phyloP scores from a whole-genome alignment of 2,888 invertebrate genomes.

The Seira sanloemensis region DNA sequence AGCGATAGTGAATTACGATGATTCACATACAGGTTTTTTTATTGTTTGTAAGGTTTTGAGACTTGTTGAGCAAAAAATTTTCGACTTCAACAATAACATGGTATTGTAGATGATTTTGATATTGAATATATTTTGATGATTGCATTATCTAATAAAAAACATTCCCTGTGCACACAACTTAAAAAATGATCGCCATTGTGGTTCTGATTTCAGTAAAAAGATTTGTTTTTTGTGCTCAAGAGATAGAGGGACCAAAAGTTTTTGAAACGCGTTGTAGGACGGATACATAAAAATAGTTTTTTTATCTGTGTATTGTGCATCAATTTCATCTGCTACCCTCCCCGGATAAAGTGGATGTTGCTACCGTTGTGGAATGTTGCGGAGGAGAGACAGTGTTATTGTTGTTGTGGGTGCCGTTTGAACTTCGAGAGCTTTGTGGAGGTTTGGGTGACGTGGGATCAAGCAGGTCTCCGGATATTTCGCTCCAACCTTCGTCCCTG shows the following conservation, averaged over 20 bases:
- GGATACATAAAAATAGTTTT: slow-evolving; percentile 25
- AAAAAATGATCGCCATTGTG: no score
- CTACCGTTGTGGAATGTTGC: neutral
- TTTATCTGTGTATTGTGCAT: no score
- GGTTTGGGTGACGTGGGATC: slow-evolving; percentile 46
- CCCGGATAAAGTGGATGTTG: neutral
- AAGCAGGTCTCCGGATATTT: slow-evolving; percentile 20
- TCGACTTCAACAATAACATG: slow-evolving; percentile 22
- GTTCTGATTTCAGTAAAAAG: neutral
- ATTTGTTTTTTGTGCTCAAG: neutral
- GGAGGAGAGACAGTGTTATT: neutral
- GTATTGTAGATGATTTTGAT: no score
- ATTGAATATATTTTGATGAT: no score
- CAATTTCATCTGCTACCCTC: neutral
- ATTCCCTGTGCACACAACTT: no score
- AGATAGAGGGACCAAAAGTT: neutral
- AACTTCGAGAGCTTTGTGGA: neutral
- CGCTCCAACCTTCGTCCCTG: slow-evolving; percentile 43
- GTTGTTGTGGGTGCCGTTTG: neutral
- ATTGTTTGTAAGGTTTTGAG: slow-evolving; percentile 10
- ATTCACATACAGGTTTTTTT: neutral
- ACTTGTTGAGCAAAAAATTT: slow-evolving; percentile 37
- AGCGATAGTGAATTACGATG: no score
- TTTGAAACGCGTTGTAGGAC: slow-evolving; percentile 17
- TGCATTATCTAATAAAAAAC: no score